phyloP scores from a whole-genome alignment of 2,888 invertebrate species.

The Agrochola lychnidis region DNA sequence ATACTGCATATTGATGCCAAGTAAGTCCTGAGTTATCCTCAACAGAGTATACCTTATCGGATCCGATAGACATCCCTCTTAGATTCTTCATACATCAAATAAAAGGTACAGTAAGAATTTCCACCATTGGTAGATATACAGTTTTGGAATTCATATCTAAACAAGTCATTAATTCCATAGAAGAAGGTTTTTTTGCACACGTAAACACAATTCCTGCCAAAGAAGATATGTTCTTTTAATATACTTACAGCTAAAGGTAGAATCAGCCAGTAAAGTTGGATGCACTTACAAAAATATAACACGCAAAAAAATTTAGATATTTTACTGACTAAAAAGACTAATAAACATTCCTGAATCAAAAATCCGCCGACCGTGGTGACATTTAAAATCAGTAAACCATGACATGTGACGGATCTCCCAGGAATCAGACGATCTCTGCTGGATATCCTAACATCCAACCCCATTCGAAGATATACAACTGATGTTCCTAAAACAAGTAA shows the following conservation, averaged over 20 bases:
- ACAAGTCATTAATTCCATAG: background rate
- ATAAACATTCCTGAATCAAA: background rate
- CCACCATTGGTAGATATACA: no score
- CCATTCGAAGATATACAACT: background rate
- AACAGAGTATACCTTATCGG: background rate
- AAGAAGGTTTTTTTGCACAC: background rate
- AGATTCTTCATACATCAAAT: no score
- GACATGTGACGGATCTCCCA: constrained; percentile 2
- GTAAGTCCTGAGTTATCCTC: constrained; percentile 91
- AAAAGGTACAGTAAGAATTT: background rate
- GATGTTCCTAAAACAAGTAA: constrained; percentile 30
- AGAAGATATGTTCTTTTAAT: background rate
- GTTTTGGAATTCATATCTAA: background rate
- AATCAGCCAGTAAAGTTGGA: background rate
- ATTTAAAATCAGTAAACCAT: constrained; percentile 20
- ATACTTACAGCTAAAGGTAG: background rate
- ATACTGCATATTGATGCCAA: constrained; percentile 98
- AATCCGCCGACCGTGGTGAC: background rate
- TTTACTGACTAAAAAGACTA: background rate
- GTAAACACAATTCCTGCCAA: background rate
- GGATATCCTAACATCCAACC: background rate
- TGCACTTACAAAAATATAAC: background rate
- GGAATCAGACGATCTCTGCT: background rate
- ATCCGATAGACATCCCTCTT: no score
- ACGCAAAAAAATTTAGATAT: background rate